Evolutionary conservation across 2,888 invertebrate species (phyloP), one percentile per base, ranked within the genome.

Genomic region (Lasioglossum figueresi): DNA sequence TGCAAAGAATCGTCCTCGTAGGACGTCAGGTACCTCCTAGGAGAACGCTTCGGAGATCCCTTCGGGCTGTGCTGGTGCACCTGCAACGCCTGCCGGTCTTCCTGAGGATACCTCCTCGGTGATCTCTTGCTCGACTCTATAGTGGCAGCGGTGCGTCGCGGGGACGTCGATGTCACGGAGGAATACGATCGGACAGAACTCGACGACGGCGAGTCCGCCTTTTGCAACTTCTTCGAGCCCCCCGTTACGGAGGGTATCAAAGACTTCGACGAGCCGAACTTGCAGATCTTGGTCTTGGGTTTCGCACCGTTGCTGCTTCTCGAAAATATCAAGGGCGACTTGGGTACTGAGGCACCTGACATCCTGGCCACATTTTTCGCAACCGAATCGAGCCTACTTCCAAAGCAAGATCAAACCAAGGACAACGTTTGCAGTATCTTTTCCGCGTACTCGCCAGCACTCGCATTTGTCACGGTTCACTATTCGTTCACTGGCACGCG

Each of bases 271-370:
- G 92, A 86, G 6, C 90, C 88, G 85, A 93, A 70, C 85, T 91
- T 91, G 27, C 86, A 86, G 27, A 89, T 85, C 72, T 89, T 92
- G 27, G 90, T 91, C 74, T 93, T 94, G 8, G 93, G 93, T 77
- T 91, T 94, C 4, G 94, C 84, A 10, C 94, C 94, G 70, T 92
- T 92, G 59, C 83, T 82, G 5, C 79, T 84, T 34, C 83, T 68
- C n/a, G 89, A 82, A 45, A 88, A 90, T 23, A 90, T 81, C 82
- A 85, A 74, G 56, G 93, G 88, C 72, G 88, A 45, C 75, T 92
- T 93, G 76, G 92, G 86, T 88, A 90, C 92, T 76, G 92, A 89
- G 76, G 88, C 88, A 77, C 84, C 89, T 52, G 92, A 93, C 93
- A 93, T 93, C 88, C 84, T 91, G 74, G 77, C 63, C 84, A 89